phyloP scores from a whole-genome alignment of 2,113 vertebrate species.

The Paraplagusia blochii region DNA sequence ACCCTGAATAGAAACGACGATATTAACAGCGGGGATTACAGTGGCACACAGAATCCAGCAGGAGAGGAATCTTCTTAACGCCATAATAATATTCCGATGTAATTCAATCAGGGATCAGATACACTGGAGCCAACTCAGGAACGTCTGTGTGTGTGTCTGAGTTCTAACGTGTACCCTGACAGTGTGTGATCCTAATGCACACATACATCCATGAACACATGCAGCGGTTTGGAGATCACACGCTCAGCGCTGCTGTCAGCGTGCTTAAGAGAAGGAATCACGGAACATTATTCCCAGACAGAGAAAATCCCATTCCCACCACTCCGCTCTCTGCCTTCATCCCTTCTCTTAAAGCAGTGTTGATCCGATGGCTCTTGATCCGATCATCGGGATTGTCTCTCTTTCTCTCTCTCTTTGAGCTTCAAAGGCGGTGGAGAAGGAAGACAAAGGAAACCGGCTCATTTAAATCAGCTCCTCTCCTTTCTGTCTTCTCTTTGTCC shows the following conservation, averaged over 20 bases:
- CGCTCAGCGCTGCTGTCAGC: constrained; percentile 45
- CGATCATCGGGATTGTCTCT: too few relatives aligned
- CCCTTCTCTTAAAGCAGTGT: constrained; percentile 49
- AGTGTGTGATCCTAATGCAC: constrained; percentile 6
- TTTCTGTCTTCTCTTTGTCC: constrained; percentile 27
- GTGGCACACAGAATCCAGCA: constrained; percentile 60
- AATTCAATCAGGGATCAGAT: constrained; percentile 69
- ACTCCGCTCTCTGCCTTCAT: constrained; percentile 52
- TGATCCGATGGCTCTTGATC: constrained; percentile 54
- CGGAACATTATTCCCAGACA: constrained; percentile 44
- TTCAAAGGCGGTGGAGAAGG: constrained; percentile 51
- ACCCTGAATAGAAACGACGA: constrained; percentile 44
- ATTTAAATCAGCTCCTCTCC: constrained; percentile 47
- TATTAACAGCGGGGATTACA: constrained; percentile 52
- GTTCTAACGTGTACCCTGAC: constrained; percentile 30
- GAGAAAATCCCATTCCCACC: constrained; percentile 53
- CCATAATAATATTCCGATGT: constrained; percentile 69
- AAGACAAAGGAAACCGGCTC: constrained; percentile 52
- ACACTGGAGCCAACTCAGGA: not conserved
- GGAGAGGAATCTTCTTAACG: constrained; percentile 60
- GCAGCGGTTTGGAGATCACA: constrained; percentile 22
- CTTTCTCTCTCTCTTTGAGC: constrained; percentile 23
- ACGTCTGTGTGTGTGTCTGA: constrained; percentile 3
- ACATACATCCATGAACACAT: not conserved
- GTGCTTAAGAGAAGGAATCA: constrained; percentile 34